Evolutionary conservation across 2,888 invertebrate species (phyloP).

Genomic region (Oegoconia quadripuncta): DNA sequence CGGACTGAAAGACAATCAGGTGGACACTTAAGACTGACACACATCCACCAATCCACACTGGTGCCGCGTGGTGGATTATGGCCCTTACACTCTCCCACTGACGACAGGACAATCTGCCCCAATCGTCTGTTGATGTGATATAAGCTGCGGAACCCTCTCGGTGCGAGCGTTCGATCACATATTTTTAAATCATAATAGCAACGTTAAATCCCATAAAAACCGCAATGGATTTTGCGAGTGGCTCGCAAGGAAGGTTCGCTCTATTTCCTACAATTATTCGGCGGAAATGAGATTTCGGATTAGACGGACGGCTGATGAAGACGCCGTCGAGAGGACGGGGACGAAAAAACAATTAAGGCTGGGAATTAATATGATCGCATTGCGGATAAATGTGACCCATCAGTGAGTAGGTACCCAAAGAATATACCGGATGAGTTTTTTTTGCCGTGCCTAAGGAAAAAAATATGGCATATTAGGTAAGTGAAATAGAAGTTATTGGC

Average conservation of each 20-base stretch:
- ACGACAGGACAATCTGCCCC: too few relatives aligned
- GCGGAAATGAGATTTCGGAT: constrained; percentile 69
- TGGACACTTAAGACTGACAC: too few relatives aligned
- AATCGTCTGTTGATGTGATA: too few relatives aligned
- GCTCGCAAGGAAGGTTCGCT: constrained; percentile 27
- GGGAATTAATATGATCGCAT: constrained; percentile 42
- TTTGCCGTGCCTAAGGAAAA: background rate
- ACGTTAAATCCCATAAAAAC: constrained; percentile 7
- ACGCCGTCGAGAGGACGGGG: constrained; percentile 38
- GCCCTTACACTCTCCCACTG: too few relatives aligned
- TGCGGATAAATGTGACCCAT: constrained; percentile 16
- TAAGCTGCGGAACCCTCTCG: too few relatives aligned
- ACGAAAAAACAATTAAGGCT: constrained; percentile 55
- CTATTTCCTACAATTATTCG: constrained; percentile 59
- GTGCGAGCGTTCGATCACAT: too few relatives aligned
- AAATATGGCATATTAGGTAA: too few relatives aligned
- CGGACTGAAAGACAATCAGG: too few relatives aligned
- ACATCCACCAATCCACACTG: too few relatives aligned
- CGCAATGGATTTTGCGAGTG: constrained; percentile 22
- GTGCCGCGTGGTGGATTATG: too few relatives aligned
- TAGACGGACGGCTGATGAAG: constrained; percentile 52
- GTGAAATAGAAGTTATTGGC: too few relatives aligned
- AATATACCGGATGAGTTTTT: background rate
- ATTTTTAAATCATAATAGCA: too few relatives aligned
- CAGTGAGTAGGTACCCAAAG: background rate